Base-by-base conservation (phyloP, 2,888 invertebrate genomes). In the Brenthis ino region DNA sequence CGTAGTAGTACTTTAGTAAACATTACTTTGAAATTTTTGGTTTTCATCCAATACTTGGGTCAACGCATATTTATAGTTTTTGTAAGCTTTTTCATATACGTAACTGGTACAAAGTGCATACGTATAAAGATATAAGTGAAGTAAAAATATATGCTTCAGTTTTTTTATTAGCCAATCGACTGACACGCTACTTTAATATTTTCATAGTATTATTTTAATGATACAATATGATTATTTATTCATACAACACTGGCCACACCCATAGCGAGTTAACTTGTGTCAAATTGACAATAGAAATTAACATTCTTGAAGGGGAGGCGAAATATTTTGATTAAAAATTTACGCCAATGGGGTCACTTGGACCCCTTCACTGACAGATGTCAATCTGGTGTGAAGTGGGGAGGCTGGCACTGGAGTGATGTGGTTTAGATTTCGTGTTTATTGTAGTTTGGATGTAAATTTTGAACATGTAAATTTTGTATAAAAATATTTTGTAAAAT, bases 251-350 rank as follows among this genome's bases (percentile, higher is more conserved):
- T 76, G 77, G 76, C 80, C 84, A 82, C 86, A 82, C 85, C 84
- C 84, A 84, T 80, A 79, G 72, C 77, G 77, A 83, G 80, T 87
- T 87, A 86, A 89, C 88, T 89, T 82, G 77, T 84, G 85, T 83
- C 85, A 43, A 63, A 83, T 76, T 78, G 83, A 89, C 91, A 90
- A 88, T 87, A 80, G 80, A 77, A 77, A 68, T 90, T 88, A 88
- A 88, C 90, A 82, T 80, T 75, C 73, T 71, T 53, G 75, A 69
- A 74, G 79, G 84, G 81, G 88, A 85, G 80, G 79, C 80, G 77
- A 88, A 90, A 89, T 91, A 87, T 92, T 92, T 91, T 91, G 91
- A 92, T 92, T 91, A 92, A 91, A 91, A 91, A 90, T 89, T 87
- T 89, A 91, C 87, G 86, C 83, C 77, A 84, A 79, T 82, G 82